Evolutionary conservation across 2,888 invertebrate species (phyloP).

Genomic region (Noctua comes): DNA sequence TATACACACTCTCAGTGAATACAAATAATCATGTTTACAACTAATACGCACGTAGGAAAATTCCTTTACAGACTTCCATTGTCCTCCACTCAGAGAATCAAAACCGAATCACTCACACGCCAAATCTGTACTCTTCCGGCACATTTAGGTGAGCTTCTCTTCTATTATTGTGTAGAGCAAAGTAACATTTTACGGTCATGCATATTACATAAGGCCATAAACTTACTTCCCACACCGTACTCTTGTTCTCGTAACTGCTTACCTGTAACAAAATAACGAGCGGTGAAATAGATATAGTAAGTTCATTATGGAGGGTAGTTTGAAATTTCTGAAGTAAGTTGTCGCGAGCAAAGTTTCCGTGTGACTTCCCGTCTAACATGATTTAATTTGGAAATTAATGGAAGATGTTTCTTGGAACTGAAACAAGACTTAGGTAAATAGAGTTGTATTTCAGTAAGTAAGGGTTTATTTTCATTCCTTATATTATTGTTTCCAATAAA

Average conservation of each 20-base stretch:
- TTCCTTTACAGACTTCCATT: not conserved
- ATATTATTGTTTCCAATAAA: not conserved
- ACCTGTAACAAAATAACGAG: conserved; percentile 68
- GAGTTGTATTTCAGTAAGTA: not conserved
- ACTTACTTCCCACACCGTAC: conserved; percentile 56
- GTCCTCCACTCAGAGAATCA: not conserved
- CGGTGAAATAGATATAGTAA: conserved; percentile 55
- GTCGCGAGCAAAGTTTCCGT: conserved; percentile 4
- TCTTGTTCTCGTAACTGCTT: conserved; percentile 54
- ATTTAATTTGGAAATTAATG: conserved; percentile 27
- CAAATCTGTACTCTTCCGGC: conserved; percentile 14
- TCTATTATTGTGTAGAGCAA: conserved; percentile 17
- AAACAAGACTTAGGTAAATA: not conserved
- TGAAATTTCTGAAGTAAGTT: conserved; percentile 16
- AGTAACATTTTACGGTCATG: conserved; percentile 48
- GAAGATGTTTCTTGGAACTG: not conserved
- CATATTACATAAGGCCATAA: conserved; percentile 60
- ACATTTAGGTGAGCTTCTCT: conserved; percentile 9
- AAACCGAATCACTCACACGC: not conserved
- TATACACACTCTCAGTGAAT: not conserved
- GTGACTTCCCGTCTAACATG: conserved; percentile 16
- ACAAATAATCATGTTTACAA: not conserved
- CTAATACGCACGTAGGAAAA: not conserved
- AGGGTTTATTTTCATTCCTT: not conserved
- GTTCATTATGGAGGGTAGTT: conserved; percentile 47